A percentile compares a stretch with the other conserved stretches of the same genome.
These are phyloP conservation scores for Lepidothrix coronata DNA, from an alignment of 2,113 vertebrate genomes.

Conservation along the genomic window DNA sequence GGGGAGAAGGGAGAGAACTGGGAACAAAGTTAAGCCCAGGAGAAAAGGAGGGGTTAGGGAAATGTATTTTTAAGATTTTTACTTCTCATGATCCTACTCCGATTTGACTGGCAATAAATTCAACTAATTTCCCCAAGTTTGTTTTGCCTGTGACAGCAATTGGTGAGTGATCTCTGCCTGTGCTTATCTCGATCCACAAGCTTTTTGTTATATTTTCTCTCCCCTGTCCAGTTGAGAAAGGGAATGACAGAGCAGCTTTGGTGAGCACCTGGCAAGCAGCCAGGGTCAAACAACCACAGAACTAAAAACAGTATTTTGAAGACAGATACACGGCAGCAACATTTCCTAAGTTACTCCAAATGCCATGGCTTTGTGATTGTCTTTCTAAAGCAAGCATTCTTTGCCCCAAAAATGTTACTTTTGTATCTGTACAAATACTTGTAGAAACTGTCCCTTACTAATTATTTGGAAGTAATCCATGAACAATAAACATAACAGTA, in stretches of 20 bases:
- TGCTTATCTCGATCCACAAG: accelerated
- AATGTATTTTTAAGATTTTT: neutral
- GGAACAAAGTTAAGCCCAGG: neutral
- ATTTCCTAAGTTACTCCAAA: neutral
- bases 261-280: neutral
- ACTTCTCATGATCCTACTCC: neutral
- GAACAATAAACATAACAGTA: neutral
- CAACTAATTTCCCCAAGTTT: neutral
- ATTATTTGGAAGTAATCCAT: neutral
- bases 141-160: neutral
- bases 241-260: neutral
- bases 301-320: neutral
- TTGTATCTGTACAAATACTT: neutral
- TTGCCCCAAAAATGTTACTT: neutral
- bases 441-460: neutral
- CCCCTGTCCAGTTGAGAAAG: neutral
- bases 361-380: neutral
- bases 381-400: neutral
- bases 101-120: neutral
- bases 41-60: neutral
- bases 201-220: neutral
- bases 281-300: neutral
- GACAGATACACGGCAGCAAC: neutral
- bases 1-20: neutral
- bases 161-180: neutral